Evolutionary conservation across 2,888 invertebrate genomes (phyloP), one percentile per base, ranked within the genome.

Genomic region (Hydrotaea cyrtoneurina): DNA sequence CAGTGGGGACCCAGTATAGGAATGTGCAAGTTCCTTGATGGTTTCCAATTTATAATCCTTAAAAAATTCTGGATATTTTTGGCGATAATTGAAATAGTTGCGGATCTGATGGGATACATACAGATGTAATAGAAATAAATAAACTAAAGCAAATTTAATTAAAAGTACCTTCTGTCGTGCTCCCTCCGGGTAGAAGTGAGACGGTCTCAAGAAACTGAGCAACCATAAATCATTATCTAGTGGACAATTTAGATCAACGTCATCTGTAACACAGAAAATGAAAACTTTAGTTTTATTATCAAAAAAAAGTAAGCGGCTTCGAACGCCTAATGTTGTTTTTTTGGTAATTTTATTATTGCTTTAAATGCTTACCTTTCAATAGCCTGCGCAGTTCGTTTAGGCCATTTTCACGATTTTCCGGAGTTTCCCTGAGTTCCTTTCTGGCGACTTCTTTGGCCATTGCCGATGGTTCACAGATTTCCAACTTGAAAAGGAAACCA

Each of bases 141-240:
- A 36, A 36, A 36, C 3, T n/a, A 36, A 36, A 36, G 8, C 36
- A 36, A 8, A 36, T n/a, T n/a, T n/a, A 36, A 36, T 8, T 36
- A 8, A 36, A 36, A 31, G 31, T 31, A 97, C 96, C 93, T 97
- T 93, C 86, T 95, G 94, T 85, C 94, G 93, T 0, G 98, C 96
- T 88, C 97, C 96, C 87, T 97, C 96, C 8, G 97, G 96, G 91
- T 98, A 97, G 92, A 96, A 98, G 92, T 98, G 98, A 92, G 96
- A 95, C 1, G 97, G 97, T 74, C 98, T 94, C 53, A 98, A 93
- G 89, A 97, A 98, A 74, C 97, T 93, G 7, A 97, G 92, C 0
- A 98, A 93, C 95, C 96, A 98, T 0, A 95, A 93, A 55, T 97
- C 97, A 17, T 62, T 26, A 85, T 96, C 95, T 78, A 94, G 89